Evolutionary conservation across 2,113 vertebrate genomes (phyloP), one percentile per base, ranked within the genome.

Genomic region (Labeo catla): DNA sequence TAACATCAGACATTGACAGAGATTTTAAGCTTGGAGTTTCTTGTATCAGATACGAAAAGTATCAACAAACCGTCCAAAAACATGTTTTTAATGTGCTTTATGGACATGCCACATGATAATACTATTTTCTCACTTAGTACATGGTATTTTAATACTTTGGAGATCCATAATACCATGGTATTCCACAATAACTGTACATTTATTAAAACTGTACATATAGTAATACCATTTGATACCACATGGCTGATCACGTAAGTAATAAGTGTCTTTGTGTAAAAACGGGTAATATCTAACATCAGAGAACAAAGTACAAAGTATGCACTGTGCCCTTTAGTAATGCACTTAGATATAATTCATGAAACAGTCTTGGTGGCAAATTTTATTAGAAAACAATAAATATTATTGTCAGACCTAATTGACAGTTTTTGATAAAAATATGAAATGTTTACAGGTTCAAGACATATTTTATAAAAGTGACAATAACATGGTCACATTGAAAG

Each of bases 301-400:
- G 76, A 79, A 81, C 78, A 65, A 39, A 59, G 52, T 54, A 54
- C 52, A 19, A 54, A 57, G 54, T 19, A 57, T 78, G 16, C 57
- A 2, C 19, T 47, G 5, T 73, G 21, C 4, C 9, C 34, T 39
- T 57, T 4, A 78, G 76, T 61, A 45, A n/a, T 61, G 54, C 36
- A 45, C 36, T 57, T 36, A 13, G 0, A 19, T 39, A 54, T 5
- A 59, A 49, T 21, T 43, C 12, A n/a, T 4, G 34, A 45, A 43
- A 47, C 3, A 63, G 59, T 34, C 43, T 34, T 28, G n/a, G 19
- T 85, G 59, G 8, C 4, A 57, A 50, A 13, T 86, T 89, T 89
- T 89, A 86, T 89, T 89, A 76, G 13, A 86, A 88, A 88, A 88
- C 11, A 86, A 88, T 86, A 87, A 86, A 89, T 86, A 89, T 57